Evolutionary conservation across 2,888 invertebrate species (phyloP).

Genomic region (Drosophila birchii): DNA sequence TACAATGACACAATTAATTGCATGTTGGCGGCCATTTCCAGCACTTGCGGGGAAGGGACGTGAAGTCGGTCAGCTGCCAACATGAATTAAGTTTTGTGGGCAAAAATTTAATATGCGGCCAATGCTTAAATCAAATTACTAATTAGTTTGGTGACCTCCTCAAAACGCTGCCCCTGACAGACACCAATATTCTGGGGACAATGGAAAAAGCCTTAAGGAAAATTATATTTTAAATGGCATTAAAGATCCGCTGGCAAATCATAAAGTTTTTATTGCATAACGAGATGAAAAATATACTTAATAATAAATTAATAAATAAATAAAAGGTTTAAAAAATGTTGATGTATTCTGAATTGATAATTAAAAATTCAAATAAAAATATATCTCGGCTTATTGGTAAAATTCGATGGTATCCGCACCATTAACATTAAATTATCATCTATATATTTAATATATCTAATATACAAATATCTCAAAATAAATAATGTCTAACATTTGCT

Average conservation of each 20-base stretch:
- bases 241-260: neutral
- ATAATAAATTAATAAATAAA: no score
- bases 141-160: slow-evolving; percentile 42
- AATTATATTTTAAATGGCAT: slow-evolving; percentile 1
- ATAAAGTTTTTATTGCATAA: neutral
- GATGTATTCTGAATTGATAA: no score
- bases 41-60: slow-evolving; percentile 15
- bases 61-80: slow-evolving; percentile 54
- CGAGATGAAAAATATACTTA: neutral
- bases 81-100: slow-evolving; percentile 66
- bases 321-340: neutral
- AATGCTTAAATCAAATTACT: slow-evolving; percentile 70
- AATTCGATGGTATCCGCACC: no score
- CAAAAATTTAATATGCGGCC: slow-evolving; percentile 67
- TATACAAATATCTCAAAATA: no score
- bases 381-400: no score
- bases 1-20: slow-evolving; percentile 79
- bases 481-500: no score
- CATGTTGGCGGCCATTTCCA: slow-evolving; percentile 55
- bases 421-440: no score
- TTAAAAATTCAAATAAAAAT: no score
- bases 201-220: neutral
- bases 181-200: neutral
- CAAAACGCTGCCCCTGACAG: slow-evolving; percentile 11
- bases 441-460: no score